Conservation (phyloP, 2,113 vertebrate genomes). For the Phasianus colchicus region DNA sequence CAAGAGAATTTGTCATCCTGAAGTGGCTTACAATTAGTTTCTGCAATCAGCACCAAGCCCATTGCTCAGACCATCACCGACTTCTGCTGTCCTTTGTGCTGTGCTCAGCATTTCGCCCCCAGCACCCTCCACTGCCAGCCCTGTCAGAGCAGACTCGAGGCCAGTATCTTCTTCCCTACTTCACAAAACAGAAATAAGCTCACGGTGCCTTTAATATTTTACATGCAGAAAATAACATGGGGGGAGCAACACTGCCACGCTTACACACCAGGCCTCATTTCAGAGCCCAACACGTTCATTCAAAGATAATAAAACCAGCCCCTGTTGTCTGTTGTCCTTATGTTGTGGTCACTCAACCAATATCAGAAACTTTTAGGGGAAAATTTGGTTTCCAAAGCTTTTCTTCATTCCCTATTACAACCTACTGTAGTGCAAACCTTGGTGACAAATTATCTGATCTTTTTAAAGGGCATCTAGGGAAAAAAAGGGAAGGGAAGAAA, state of each 20-base stretch:
- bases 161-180: rapidly evolving
- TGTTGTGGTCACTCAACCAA: background rate
- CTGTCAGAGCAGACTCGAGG: background rate
- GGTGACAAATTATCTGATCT: background rate
- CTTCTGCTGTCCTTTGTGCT: background rate
- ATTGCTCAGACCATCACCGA: rapidly evolving
- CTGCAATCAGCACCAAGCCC: background rate
- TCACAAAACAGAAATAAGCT: background rate
- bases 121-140: background rate
- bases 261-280: background rate
- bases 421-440: background rate
- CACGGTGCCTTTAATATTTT: background rate
- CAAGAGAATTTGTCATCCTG: background rate
- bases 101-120: rapidly evolving
- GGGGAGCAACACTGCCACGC: background rate
- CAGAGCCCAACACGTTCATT: background rate
- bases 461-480: background rate
- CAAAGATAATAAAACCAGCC: background rate
- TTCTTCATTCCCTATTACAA: background rate
- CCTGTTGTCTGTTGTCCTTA: background rate
- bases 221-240: background rate
- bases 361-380: background rate
- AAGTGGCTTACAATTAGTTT: background rate
- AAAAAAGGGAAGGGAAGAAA: background rate
- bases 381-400: background rate